phyloP scores from a whole-genome alignment of 2,113 vertebrate genomes.

The Festucalex cinctus region DNA sequence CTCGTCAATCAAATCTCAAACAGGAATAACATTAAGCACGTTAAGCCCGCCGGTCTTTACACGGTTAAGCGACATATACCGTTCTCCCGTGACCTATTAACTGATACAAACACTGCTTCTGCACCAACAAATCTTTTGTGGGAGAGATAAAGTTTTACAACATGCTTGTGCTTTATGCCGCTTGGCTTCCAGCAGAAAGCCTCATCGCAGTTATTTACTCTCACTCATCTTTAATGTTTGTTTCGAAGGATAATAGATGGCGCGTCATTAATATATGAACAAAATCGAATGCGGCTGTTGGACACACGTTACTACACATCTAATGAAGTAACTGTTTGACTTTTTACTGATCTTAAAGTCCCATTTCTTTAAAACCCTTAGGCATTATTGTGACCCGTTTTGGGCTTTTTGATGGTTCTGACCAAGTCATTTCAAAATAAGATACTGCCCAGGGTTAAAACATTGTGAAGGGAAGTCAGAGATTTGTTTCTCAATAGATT shows the following conservation, averaged over 20 bases:
- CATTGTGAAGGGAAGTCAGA: no score
- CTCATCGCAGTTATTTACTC: slow-evolving; percentile 33
- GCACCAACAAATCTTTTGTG: slow-evolving; percentile 17
- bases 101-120: slow-evolving; percentile 5
- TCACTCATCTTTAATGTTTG: slow-evolving; percentile 10
- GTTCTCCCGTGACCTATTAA: not conserved
- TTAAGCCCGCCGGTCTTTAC: slow-evolving; percentile 14
- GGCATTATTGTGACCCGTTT: no score
- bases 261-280: not conserved
- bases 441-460: no score
- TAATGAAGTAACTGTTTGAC: no score
- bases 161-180: slow-evolving; percentile 25
- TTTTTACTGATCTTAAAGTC: no score
- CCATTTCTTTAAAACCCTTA: no score
- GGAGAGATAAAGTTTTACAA: slow-evolving; percentile 36
- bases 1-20: not conserved
- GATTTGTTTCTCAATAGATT: no score
- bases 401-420: no score
- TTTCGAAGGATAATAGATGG: slow-evolving; percentile 2
- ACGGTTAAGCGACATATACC: not conserved
- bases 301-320: no score
- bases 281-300: no score
- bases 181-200: slow-evolving; percentile 15
- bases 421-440: no score
- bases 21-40: not conserved